phyloP scores from a whole-genome alignment of 2,113 vertebrate genomes.

The Mormyrus iriodes region DNA sequence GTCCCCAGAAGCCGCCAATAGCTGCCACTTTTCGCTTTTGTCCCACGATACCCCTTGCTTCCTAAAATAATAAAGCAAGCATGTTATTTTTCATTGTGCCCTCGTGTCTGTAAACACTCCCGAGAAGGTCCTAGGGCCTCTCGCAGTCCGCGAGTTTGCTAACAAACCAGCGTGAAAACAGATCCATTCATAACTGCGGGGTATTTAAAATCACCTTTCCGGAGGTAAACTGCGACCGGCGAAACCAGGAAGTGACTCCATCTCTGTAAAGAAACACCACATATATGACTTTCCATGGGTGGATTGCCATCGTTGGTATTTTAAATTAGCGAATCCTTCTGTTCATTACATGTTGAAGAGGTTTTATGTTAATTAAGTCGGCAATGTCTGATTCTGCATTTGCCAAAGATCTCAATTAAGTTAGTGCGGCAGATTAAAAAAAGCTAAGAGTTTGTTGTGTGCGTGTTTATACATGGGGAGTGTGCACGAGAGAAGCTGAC shows the following conservation, averaged over 20 bases:
- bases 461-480: neutral
- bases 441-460: neutral
- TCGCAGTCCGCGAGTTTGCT: neutral
- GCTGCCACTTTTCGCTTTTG: no score
- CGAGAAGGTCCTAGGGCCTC: neutral
- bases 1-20: neutral
- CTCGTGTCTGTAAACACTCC: neutral
- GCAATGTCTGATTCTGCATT: neutral
- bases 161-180: neutral
- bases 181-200: neutral
- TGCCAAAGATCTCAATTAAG: neutral
- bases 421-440: neutral
- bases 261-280: neutral
- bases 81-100: neutral
- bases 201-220: neutral
- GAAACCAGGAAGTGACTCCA: neutral
- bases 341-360: neutral
- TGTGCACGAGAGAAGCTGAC: neutral
- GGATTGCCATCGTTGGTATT: neutral
- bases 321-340: neutral
- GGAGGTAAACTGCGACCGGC: neutral
- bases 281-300: neutral
- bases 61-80: constrained; percentile 5
- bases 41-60: no score
- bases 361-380: neutral